These are phyloP conservation scores for Hippocampus guttulatus DNA, from an alignment of 2,113 vertebrate genomes.

Conservation along the genomic window DNA sequence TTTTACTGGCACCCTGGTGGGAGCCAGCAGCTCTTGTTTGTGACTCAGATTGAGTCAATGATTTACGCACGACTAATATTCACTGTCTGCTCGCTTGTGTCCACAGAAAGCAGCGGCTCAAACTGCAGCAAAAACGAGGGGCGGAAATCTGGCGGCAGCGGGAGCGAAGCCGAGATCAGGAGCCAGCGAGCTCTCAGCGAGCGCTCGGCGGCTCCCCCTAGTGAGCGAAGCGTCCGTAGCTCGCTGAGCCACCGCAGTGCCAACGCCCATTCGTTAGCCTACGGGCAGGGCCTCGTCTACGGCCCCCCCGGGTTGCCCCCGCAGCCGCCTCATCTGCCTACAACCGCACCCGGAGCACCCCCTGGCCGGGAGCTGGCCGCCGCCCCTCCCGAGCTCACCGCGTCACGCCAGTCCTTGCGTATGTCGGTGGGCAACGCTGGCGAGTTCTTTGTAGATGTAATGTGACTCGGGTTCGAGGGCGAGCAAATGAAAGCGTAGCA, in stretches of 20 bases:
- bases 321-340: slow-evolving; percentile 77
- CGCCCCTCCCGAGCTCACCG: slow-evolving; percentile 92
- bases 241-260: slow-evolving; percentile 79
- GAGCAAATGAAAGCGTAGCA: slow-evolving; percentile 26
- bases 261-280: slow-evolving; percentile 75
- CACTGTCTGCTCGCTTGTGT: slow-evolving; percentile 1
- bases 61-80: neutral
- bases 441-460: slow-evolving; percentile 99
- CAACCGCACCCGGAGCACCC: slow-evolving; percentile 81
- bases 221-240: slow-evolving; percentile 85
- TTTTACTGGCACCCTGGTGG: slow-evolving; percentile 6
- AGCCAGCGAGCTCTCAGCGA: slow-evolving; percentile 81
- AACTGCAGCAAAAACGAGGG: slow-evolving; percentile 86
- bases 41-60: neutral
- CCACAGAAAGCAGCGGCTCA: slow-evolving; percentile 86
- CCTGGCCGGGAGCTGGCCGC: slow-evolving; percentile 85
- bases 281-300: slow-evolving; percentile 69
- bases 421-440: slow-evolving; percentile 97
- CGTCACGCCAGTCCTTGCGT: slow-evolving; percentile 95
- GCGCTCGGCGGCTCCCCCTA: slow-evolving; percentile 81
- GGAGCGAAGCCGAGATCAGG: slow-evolving; percentile 85
- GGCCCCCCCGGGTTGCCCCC: slow-evolving; percentile 80
- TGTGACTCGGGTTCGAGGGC: slow-evolving; percentile 74
- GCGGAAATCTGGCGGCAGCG: slow-evolving; percentile 82
- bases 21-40: slow-evolving; percentile 15